These are phyloP conservation scores for Cheumatopsyche charites DNA, from an alignment of 1,140 invertebrate species.

Conservation along the genomic window DNA sequence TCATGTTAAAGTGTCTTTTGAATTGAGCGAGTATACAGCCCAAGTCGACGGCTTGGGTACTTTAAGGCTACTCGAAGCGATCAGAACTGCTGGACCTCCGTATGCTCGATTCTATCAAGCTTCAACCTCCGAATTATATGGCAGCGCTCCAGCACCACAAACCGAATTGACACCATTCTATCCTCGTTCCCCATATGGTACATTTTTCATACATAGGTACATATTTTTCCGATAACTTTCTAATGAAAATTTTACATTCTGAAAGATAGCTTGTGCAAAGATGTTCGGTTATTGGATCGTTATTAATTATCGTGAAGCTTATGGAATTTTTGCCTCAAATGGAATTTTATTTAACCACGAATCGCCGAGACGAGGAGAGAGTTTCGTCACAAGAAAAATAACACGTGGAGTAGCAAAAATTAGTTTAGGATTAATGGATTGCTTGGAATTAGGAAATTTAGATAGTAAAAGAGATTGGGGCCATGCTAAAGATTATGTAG, in stretches of 20 bases:
- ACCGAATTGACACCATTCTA: constrained; percentile 99
- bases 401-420: constrained; percentile 98
- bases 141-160: constrained; percentile 97
- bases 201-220: neutral
- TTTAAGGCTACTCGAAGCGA: constrained; percentile 92
- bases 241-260: constrained; percentile 28
- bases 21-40: constrained; percentile 98
- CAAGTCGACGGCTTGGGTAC: constrained; percentile 99
- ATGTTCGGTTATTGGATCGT: constrained; percentile 99
- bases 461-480: constrained; percentile 98
- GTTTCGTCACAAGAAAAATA: constrained; percentile 99
- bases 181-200: constrained; percentile 99
- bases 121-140: constrained; percentile 97
- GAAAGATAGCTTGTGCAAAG: constrained; percentile 89
- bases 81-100: constrained; percentile 88
- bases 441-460: constrained; percentile 92
- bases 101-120: constrained; percentile 96
- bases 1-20: constrained; percentile 98
- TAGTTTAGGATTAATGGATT: constrained; percentile 82
- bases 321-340: constrained; percentile 97
- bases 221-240: constrained; percentile 14
- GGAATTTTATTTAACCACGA: constrained; percentile 99
- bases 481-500: constrained; percentile 98
- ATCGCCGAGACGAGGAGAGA: constrained; percentile 96
- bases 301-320: constrained; percentile 97